A percentile compares a stretch with the other conserved stretches of the same genome.
Evolutionary conservation across 2,888 invertebrate genomes (phyloP).

Genomic region (Pyralis farinalis): DNA sequence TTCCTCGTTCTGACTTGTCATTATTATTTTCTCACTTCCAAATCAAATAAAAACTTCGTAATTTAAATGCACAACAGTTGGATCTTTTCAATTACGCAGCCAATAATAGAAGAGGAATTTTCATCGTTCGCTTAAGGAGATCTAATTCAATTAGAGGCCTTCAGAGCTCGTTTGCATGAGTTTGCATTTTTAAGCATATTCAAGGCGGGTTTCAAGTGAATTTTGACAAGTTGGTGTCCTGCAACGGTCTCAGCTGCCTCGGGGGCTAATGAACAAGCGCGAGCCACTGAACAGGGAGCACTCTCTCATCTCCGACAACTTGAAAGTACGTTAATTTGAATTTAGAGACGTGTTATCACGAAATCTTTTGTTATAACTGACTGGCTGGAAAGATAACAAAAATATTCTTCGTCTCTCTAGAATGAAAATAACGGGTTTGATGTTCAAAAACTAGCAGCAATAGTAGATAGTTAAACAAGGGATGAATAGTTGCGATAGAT

Average conservation of each 20-base stretch:
- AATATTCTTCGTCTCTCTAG: too few relatives aligned
- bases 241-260: slow-evolving; percentile 26
- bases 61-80: slow-evolving; percentile 58
- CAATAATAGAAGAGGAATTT: slow-evolving; percentile 61
- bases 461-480: too few relatives aligned
- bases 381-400: background rate
- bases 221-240: slow-evolving; percentile 62
- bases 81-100: slow-evolving; percentile 56
- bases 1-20: slow-evolving; percentile 3
- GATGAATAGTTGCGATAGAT: too few relatives aligned
- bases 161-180: slow-evolving; percentile 75
- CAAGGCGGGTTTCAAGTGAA: slow-evolving; percentile 50
- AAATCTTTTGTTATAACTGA: background rate
- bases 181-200: slow-evolving; percentile 74
- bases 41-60: slow-evolving; percentile 50
- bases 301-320: slow-evolving; percentile 1
- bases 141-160: slow-evolving; percentile 71
- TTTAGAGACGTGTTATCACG: slow-evolving; percentile 16
- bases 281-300: slow-evolving; percentile 20
- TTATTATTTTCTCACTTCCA: slow-evolving; percentile 18
- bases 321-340: slow-evolving; percentile 27
- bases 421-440: too few relatives aligned
- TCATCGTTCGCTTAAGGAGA: slow-evolving; percentile 60
- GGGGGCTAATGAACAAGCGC: slow-evolving; percentile 34
- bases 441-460: too few relatives aligned